Evolutionary conservation across 2,888 invertebrate species (phyloP).

Genomic region (Coenonympha glycerion): DNA sequence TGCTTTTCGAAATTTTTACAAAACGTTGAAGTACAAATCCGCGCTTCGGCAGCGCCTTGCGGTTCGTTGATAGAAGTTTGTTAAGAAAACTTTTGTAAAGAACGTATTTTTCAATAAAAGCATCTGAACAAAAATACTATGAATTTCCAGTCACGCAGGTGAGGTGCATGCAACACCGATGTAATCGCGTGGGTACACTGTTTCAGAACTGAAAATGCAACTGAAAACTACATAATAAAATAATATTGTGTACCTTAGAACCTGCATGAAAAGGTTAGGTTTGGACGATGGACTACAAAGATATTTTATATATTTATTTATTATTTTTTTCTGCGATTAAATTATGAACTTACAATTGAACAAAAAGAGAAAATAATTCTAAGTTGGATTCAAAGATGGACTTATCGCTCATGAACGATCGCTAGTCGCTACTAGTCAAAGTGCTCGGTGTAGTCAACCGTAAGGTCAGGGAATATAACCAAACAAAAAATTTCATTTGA

Average conservation of each 20-base stretch:
- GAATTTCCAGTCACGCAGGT: slow-evolving; percentile 26
- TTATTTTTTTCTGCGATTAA: no score
- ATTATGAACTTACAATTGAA: neutral
- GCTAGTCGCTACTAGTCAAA: no score
- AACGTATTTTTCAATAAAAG: slow-evolving; percentile 21
- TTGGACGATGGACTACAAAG: slow-evolving; percentile 22
- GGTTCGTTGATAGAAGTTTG: neutral
- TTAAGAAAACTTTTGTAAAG: neutral
- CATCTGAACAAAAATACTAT: slow-evolving; percentile 26
- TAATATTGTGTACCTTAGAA: neutral
- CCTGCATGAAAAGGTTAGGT: slow-evolving; percentile 12
- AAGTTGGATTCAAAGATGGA: no score
- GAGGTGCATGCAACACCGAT: slow-evolving; percentile 25
- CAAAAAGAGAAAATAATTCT: no score
- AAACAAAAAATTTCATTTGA: no score
- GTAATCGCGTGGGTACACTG: slow-evolving; percentile 27
- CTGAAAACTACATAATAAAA: slow-evolving; percentile 3
- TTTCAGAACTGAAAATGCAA: slow-evolving; percentile 35
- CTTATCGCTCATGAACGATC: no score
- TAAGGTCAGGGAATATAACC: no score
- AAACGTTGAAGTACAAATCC: neutral
- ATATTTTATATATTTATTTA: no score
- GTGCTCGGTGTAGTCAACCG: no score
- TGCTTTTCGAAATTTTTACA: neutral
- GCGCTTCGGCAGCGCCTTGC: neutral